Conservation (phyloP, 2,888 invertebrate species). For the Drosophila glabriapex region DNA sequence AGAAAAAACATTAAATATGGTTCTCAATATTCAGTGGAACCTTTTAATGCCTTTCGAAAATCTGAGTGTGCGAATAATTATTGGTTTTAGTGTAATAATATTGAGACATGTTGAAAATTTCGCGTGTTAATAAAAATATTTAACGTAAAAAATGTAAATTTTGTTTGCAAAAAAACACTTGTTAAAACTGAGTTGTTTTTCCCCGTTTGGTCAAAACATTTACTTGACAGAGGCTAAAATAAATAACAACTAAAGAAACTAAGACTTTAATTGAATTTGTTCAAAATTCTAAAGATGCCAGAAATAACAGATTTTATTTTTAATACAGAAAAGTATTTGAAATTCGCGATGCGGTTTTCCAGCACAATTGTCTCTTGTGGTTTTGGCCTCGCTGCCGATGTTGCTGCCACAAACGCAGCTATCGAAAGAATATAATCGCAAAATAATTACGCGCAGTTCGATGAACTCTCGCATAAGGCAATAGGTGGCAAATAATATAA, state of each 20-base stretch:
- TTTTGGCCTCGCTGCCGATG: conserved; percentile 10
- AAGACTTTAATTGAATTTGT: neutral
- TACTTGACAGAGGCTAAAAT: neutral
- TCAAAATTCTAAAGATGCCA: neutral
- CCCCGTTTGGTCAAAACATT: neutral
- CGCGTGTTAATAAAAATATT: neutral
- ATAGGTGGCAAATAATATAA: conserved; percentile 24
- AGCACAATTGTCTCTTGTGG: conserved; percentile 14
- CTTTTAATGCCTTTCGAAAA: neutral
- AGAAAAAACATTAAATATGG: neutral
- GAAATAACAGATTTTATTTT: neutral
- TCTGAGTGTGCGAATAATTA: neutral
- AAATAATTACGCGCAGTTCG: conserved; percentile 75
- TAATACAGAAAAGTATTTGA: conserved; percentile 8
- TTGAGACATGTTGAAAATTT: too few species aligned
- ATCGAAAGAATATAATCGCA: conserved; percentile 69
- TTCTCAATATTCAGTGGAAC: neutral
- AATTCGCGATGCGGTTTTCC: conserved; percentile 4
- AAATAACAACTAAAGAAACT: neutral
- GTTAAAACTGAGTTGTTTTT: neutral
- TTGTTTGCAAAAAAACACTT: neutral
- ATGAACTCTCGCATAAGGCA: conserved; percentile 52
- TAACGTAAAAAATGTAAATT: neutral
- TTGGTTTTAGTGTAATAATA: neutral
- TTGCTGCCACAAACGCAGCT: conserved; percentile 15